Base-by-base conservation (phyloP, 2,797 vertebrate species). In the Sebastes matsubarae region DNA sequence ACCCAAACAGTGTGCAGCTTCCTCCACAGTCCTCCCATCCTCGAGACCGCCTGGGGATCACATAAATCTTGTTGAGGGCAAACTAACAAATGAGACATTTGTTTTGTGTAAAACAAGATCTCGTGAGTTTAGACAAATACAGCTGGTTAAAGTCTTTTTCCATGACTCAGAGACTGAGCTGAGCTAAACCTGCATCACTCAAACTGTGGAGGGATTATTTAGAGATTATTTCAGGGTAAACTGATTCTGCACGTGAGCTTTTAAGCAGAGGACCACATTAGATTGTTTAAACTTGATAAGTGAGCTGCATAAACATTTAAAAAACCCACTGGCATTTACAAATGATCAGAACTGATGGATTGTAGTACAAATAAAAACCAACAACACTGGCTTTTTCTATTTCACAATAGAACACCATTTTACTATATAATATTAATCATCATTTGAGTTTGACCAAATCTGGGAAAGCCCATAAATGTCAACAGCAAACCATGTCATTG, bases 1-100 rank as follows among this genome's bases (percentile, higher is more conserved):
- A 99, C 98, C 99, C 99, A 99, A 72, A 99, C 97, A 0, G 97
- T 99, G 88, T 97, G 97, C 20, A 92, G 90, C 84, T 96, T 97
- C 91, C 87, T 95, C 99, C 99, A 99, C 59, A 99, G 93, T 32
- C 97, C 97, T 4, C 97, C 97, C 96, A 98, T 95, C 68, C 95
- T 95, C 0, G 96, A 97, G 85, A 99, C 30, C 2, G 98, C 97
- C 99, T 99, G 89, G 67, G 75, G 30, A 82, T 4, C 7, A 89
- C 67, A 90, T 83, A 57, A 84, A 90, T 87, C 78, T 34, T 8
- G 18, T 6, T 86, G 5, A 91, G 59, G 27, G 11, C 36, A 85
- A 79, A 83, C 76, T 57, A 89, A 86, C 88, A 85, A 77, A 84
- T 68, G 18, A 80, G 42, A 80, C 61, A 58, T 75, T 84, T 79